phyloP scores from a whole-genome alignment of 2,888 invertebrate genomes.

The Notodonta dromedarius region DNA sequence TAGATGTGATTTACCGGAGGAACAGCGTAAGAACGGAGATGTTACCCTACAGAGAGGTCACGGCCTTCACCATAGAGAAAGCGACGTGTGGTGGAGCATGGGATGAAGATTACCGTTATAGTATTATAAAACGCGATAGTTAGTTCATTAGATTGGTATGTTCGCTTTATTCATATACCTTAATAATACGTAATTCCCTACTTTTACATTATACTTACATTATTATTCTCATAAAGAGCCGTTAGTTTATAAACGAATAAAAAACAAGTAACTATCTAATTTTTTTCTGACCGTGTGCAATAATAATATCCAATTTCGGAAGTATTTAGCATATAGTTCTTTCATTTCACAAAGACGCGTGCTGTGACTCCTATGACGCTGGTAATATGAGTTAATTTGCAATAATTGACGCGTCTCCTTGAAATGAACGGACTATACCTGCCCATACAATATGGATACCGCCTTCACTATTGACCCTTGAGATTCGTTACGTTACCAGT shows the following conservation, averaged over 20 bases:
- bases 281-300: no score
- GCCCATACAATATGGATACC: neutral
- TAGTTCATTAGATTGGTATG: constrained; percentile 46
- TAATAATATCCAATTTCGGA: no score
- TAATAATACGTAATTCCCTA: constrained; percentile 7
- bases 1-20: constrained; percentile 24
- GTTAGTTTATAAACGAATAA: no score
- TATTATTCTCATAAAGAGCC: neutral
- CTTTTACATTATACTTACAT: neutral
- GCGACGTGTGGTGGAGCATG: constrained; percentile 22
- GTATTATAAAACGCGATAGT: constrained; percentile 38
- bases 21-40: constrained; percentile 43
- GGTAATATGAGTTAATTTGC: no score
- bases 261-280: no score
- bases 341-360: no score
- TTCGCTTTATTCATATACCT: constrained; percentile 35
- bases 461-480: constrained; percentile 3
- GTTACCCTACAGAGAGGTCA: constrained; percentile 43
- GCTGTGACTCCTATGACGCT: no score
- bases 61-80: constrained; percentile 28
- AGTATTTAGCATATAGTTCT: no score
- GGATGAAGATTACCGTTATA: constrained; percentile 32
- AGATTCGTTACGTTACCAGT: constrained; percentile 11
- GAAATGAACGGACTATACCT: no score
- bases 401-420: no score